A percentile compares a stretch with the other conserved stretches of the same genome.
Conservation (phyloP, 2,888 invertebrate genomes). For the Merodon equestris region DNA sequence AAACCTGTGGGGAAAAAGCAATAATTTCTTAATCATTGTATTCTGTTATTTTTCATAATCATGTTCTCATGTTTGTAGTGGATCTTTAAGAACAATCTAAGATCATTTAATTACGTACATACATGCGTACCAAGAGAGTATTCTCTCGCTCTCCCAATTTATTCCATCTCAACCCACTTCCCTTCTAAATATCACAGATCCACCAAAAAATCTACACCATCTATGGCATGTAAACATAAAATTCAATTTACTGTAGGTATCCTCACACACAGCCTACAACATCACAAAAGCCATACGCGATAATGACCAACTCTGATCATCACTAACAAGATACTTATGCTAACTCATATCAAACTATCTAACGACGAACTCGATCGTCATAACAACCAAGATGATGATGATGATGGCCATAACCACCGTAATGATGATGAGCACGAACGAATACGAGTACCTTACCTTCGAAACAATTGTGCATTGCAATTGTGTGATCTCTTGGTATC, state of each 20-base stretch:
- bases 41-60: no score
- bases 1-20: no score
- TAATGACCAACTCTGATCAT: conserved; percentile 45
- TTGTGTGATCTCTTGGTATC: conserved; percentile 64
- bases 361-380: conserved; percentile 35
- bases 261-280: background rate
- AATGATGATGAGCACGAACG: conserved; percentile 4
- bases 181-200: conserved; percentile 13
- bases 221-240: conserved; percentile 18
- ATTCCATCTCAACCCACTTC: conserved; percentile 9
- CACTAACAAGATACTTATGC: conserved; percentile 41
- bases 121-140: background rate
- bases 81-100: conserved; percentile 38
- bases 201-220: conserved; percentile 47
- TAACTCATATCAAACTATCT: conserved; percentile 11
- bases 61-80: no score
- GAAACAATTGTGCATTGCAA: conserved; percentile 61
- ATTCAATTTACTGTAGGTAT: conserved; percentile 37
- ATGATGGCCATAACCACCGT: conserved; percentile 47
- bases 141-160: conserved; percentile 43
- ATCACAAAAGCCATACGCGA: conserved; percentile 19
- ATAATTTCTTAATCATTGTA: no score
- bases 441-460: conserved; percentile 26
- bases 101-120: conserved; percentile 42
- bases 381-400: conserved; percentile 49